Conservation (phyloP, 2,113 vertebrate genomes). For the Tragelaphus scriptus region DNA sequence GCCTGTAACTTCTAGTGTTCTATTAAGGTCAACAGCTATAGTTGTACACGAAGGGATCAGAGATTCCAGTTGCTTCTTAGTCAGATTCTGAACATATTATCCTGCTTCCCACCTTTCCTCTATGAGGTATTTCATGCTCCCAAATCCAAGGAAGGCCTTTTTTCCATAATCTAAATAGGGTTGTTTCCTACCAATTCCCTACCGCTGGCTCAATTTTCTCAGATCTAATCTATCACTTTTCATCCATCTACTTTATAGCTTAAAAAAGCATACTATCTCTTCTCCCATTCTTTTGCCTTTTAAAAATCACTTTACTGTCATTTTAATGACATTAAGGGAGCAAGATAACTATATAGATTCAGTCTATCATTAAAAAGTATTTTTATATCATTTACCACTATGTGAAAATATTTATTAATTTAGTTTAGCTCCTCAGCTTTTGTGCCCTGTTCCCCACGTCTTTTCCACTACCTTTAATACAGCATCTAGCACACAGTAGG, state of each 20-base stretch:
- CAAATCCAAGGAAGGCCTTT: background rate
- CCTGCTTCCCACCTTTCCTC: background rate
- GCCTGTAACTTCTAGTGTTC: background rate
- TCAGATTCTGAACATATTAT: background rate
- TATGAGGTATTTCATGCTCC: background rate
- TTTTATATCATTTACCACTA: background rate
- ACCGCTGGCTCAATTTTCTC: background rate
- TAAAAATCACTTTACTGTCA: background rate
- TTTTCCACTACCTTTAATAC: background rate
- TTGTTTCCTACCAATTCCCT: background rate
- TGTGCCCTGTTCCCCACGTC: background rate
- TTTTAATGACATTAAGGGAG: background rate
- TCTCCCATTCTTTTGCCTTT: background rate
- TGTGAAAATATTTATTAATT: background rate
- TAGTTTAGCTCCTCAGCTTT: background rate
- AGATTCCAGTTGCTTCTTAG: background rate
- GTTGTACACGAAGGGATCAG: background rate
- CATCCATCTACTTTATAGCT: background rate
- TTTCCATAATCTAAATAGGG: background rate
- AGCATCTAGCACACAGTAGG: background rate
- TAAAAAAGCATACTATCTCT: background rate
- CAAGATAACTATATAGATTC: background rate
- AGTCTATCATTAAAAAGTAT: background rate
- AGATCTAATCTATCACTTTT: background rate
- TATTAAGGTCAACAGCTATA: background rate